A percentile compares a stretch with the other conserved stretches of the same genome.
These are phyloP conservation scores for Gonioctena quinquepunctata DNA, from an alignment of 1,140 invertebrate species.

Conservation along the genomic window DNA sequence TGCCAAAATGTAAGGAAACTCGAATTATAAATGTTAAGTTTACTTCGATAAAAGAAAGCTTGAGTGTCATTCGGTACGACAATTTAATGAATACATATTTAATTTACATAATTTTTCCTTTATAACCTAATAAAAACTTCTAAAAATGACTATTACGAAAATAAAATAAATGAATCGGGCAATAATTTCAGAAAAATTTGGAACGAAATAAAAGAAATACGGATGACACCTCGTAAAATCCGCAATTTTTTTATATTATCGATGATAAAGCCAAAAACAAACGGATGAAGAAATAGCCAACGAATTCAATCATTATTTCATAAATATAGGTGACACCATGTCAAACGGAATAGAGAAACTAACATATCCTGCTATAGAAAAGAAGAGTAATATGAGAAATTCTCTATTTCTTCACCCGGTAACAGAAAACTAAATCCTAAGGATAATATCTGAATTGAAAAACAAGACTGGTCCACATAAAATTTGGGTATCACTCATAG, in stretches of 20 bases:
- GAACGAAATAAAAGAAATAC: no score
- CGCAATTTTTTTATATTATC: neutral
- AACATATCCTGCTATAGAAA: neutral
- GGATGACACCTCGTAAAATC: neutral
- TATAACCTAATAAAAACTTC: neutral
- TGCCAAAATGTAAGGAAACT: no score
- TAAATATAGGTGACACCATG: neutral
- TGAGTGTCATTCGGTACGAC: no score
- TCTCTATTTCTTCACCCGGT: neutral
- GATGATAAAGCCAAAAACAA: neutral
- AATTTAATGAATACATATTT: no score
- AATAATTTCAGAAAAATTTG: no score
- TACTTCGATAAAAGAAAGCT: no score
- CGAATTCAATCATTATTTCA: neutral
- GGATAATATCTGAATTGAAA: no score
- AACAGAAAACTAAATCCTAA: neutral
- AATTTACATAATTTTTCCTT: no score
- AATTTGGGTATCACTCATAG: no score
- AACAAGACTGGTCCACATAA: neutral
- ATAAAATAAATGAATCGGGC: no score
- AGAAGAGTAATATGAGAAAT: neutral
- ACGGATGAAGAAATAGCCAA: no score
- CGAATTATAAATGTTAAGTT: no score
- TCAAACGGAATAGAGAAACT: neutral
- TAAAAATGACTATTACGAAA: neutral